Evolutionary conservation across 1,140 invertebrate species (phyloP).

Genomic region (Pseudomyrmex pallidus): DNA sequence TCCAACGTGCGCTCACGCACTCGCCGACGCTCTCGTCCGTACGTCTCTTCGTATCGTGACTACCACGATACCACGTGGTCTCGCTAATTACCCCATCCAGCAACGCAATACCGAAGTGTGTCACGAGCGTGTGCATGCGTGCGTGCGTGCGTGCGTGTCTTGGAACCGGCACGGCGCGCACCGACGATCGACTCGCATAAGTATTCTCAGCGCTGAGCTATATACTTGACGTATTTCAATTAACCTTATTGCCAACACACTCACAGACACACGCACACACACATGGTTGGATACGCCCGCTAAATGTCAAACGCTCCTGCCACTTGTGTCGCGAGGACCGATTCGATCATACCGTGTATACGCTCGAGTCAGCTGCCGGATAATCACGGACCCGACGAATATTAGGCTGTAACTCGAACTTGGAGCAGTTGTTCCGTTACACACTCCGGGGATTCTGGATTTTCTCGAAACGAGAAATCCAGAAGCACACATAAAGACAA

Average conservation of each 20-base stretch:
- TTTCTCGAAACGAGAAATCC: slow-evolving; percentile 29
- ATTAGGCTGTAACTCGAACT: slow-evolving; percentile 19
- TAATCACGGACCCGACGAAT: slow-evolving; percentile 49
- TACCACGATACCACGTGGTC: slow-evolving; percentile 68
- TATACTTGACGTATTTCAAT: slow-evolving; percentile 82
- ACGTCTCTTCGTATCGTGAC: slow-evolving; percentile 59
- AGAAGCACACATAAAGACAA: neutral
- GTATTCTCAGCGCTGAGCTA: slow-evolving; percentile 73
- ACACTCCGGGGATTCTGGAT: neutral
- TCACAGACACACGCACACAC: neutral
- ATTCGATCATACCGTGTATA: slow-evolving; percentile 42
- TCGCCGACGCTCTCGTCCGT: slow-evolving; percentile 51
- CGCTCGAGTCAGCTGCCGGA: slow-evolving; percentile 44
- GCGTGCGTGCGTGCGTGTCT: slow-evolving; percentile 47
- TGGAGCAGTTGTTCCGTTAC: neutral
- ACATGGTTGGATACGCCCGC: slow-evolving; percentile 73
- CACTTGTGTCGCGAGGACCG: slow-evolving; percentile 64
- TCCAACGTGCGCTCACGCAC: slow-evolving; percentile 64
- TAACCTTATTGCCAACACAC: slow-evolving; percentile 78
- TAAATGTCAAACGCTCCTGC: slow-evolving; percentile 78
- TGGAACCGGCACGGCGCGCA: slow-evolving; percentile 25
- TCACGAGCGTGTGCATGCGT: slow-evolving; percentile 49
- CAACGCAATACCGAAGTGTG: slow-evolving; percentile 58
- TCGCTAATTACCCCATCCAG: slow-evolving; percentile 73
- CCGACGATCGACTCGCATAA: slow-evolving; percentile 53